A percentile compares a stretch with the other conserved stretches of the same genome.
Conservation (phyloP, 2,113 vertebrate species). For the Chaetorhynchus papuensis region DNA sequence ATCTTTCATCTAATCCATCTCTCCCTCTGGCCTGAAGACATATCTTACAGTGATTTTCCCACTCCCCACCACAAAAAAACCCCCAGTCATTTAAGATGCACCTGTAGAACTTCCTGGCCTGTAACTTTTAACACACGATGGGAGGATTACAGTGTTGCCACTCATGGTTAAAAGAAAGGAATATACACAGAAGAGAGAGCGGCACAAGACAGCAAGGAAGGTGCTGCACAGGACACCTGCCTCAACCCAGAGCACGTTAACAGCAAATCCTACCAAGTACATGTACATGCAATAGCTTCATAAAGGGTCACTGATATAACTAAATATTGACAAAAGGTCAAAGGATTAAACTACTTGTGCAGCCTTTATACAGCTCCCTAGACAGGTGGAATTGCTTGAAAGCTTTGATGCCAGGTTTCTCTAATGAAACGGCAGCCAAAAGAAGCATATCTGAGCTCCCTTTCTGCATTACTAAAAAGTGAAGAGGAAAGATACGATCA, state of each 20-base stretch:
- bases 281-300: accelerated
- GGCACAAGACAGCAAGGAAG: neutral
- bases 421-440: neutral
- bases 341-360: neutral
- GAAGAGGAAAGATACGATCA: neutral
- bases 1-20: neutral
- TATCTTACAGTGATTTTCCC: neutral
- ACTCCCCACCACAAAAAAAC: neutral
- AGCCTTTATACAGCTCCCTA: neutral
- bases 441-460: neutral
- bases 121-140: neutral
- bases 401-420: neutral
- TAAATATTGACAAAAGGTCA: neutral
- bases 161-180: neutral
- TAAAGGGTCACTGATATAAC: neutral
- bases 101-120: neutral
- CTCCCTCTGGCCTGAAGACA: neutral
- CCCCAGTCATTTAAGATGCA: neutral
- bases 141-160: neutral
- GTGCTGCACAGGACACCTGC: neutral
- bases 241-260: neutral
- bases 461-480: neutral
- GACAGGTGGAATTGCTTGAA: neutral
- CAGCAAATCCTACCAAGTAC: neutral
- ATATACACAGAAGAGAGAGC: neutral